Conservation (phyloP, 2,888 invertebrate genomes). For the Cephus rjabovi region DNA sequence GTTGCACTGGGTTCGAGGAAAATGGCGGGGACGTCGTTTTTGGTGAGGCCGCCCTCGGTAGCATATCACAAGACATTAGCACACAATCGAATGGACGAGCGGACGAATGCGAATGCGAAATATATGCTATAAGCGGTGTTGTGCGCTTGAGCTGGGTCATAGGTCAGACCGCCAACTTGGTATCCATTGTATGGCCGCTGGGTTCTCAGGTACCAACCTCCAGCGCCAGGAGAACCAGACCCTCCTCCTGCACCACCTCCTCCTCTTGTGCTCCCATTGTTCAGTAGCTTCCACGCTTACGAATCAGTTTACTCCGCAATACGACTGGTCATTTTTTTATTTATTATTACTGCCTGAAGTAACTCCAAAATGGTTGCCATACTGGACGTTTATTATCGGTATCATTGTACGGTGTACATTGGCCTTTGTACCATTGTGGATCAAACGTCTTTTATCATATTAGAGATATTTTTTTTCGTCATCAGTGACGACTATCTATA, state of each 20-base stretch:
- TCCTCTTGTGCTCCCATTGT: conserved; percentile 51
- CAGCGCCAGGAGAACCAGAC: conserved; percentile 26
- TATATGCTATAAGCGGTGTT: conserved; percentile 34
- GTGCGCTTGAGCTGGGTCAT: conserved; percentile 52
- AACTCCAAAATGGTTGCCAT: background rate
- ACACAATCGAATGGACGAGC: conserved; percentile 64
- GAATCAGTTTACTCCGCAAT: conserved; percentile 40
- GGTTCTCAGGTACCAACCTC: conserved; percentile 49
- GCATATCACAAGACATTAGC: conserved; percentile 58
- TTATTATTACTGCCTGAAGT: conserved; percentile 1
- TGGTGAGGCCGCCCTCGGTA: conserved; percentile 34
- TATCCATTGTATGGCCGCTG: conserved; percentile 62
- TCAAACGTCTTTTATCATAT: background rate
- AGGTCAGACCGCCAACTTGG: conserved; percentile 64
- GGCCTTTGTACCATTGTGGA: background rate
- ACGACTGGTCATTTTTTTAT: conserved; percentile 32
- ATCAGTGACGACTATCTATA: background rate
- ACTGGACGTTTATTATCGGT: background rate
- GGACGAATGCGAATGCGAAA: conserved; percentile 55
- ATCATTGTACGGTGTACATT: background rate
- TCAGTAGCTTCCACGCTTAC: conserved; percentile 62
- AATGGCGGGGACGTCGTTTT: background rate
- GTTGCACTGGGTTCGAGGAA: background rate
- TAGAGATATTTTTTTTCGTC: background rate
- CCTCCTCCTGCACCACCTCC: conserved; percentile 17